phyloP scores from a whole-genome alignment of 2,888 invertebrate genomes.

The Galeruca laticollis region DNA sequence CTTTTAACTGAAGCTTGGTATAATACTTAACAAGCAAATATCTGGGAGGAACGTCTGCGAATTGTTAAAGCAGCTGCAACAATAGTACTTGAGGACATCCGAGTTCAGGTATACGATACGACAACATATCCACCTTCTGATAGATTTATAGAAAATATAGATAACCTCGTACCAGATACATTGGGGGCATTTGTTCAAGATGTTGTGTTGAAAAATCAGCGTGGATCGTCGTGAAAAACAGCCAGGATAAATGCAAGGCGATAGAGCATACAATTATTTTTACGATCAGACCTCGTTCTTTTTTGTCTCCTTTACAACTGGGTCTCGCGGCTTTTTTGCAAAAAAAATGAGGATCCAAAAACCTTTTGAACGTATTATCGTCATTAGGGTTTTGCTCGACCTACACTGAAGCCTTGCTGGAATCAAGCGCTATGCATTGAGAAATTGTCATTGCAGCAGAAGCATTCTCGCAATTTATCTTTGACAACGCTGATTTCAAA shows the following conservation, averaged over 20 bases:
- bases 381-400: constrained; percentile 50
- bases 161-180: constrained; percentile 21
- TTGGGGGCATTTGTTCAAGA: constrained; percentile 17
- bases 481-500: constrained; percentile 47
- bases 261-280: constrained; percentile 45
- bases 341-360: constrained; percentile 50
- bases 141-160: constrained; percentile 24
- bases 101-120: too few relatives aligned
- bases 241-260: constrained; percentile 12
- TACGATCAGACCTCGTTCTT: constrained; percentile 42
- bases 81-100: too few relatives aligned
- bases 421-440: constrained; percentile 11
- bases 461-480: too few relatives aligned
- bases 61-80: too few relatives aligned
- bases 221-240: constrained; percentile 13
- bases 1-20: constrained; percentile 34
- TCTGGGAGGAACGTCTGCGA: constrained; percentile 40
- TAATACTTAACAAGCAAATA: constrained; percentile 14
- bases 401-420: constrained; percentile 46
- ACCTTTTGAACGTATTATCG: constrained; percentile 45
- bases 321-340: constrained; percentile 45
- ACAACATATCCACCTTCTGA: too few relatives aligned
- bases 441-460: constrained; percentile 23
- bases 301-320: too few relatives aligned
- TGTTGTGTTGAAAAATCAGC: constrained; percentile 29